Evolutionary conservation across 2,113 vertebrate genomes (phyloP).

Genomic region (Anthoscopus minutus): DNA sequence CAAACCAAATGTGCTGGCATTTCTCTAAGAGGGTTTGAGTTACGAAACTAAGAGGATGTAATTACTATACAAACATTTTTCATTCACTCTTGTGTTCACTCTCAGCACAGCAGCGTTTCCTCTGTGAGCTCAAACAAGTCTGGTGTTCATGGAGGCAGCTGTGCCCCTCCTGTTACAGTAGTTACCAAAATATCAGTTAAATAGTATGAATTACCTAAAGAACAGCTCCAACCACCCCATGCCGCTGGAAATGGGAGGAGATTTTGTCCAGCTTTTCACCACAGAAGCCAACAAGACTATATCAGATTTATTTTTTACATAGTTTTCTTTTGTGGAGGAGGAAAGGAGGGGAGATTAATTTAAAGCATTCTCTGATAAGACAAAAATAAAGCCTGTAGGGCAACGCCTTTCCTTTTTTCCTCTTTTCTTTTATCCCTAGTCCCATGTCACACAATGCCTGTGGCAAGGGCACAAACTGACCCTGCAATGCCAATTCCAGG

Average conservation of each 20-base stretch:
- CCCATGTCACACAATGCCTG: constrained; percentile 10
- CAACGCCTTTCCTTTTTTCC: constrained; percentile 42
- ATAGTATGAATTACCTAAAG: background rate
- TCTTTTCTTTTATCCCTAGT: background rate
- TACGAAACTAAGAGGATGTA: constrained; percentile 39
- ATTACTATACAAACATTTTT: constrained; percentile 28
- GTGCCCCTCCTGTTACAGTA: background rate
- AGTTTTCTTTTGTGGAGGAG: background rate
- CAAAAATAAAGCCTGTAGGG: constrained; percentile 33
- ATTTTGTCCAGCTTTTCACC: background rate
- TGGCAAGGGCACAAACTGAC: background rate
- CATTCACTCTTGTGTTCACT: background rate
- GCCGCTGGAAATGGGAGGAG: background rate
- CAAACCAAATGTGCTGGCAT: background rate
- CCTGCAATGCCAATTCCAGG: background rate
- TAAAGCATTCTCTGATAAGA: constrained; percentile 15
- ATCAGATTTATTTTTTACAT: background rate
- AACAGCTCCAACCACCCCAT: background rate
- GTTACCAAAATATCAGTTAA: background rate
- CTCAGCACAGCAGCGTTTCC: background rate
- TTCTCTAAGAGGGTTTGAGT: constrained; percentile 10
- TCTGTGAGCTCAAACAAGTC: background rate
- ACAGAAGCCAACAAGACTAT: background rate
- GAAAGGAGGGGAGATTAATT: constrained; percentile 44
- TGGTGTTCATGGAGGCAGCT: background rate